phyloP scores from a whole-genome alignment of 1,140 invertebrate genomes.

The Musca domestica region DNA sequence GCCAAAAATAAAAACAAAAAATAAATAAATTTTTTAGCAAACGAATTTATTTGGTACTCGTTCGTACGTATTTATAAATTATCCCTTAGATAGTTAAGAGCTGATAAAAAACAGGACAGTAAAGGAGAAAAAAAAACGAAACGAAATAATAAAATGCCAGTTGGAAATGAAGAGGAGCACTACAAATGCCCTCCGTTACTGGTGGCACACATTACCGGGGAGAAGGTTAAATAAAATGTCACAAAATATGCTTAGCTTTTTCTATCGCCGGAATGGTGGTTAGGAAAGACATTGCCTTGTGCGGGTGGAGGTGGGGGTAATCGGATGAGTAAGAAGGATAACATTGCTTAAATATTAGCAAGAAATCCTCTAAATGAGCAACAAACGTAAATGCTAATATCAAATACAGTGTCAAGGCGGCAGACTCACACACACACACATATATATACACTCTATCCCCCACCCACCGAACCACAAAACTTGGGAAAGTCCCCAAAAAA shows the following conservation, averaged over 20 bases:
- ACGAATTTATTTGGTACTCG: slow-evolving; percentile 17
- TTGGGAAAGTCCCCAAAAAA: not conserved
- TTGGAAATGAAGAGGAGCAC: too few relatives aligned
- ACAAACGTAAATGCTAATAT: slow-evolving; percentile 17
- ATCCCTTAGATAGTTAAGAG: slow-evolving; percentile 17
- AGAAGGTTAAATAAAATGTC: not conserved
- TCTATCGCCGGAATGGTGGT: not conserved
- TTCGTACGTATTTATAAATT: slow-evolving; percentile 14
- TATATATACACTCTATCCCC: too few relatives aligned
- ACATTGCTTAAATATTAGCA: too few relatives aligned
- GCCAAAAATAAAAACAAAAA: slow-evolving; percentile 5
- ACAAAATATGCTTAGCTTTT: not conserved
- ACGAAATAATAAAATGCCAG: not conserved
- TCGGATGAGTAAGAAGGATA: too few relatives aligned
- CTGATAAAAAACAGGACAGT: slow-evolving; percentile 9
- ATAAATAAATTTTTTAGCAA: slow-evolving; percentile 13
- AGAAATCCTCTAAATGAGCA: not conserved
- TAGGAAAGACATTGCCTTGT: too few relatives aligned
- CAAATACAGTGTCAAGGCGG: too few relatives aligned
- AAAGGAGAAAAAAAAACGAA: not conserved
- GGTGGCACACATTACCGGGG: too few relatives aligned
- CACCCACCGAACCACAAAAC: too few relatives aligned
- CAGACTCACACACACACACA: too few relatives aligned
- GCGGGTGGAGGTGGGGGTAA: too few relatives aligned
- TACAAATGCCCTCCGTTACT: too few relatives aligned